Conservation (phyloP, 1,140 invertebrate species). For the Cyclargus thomasi region DNA sequence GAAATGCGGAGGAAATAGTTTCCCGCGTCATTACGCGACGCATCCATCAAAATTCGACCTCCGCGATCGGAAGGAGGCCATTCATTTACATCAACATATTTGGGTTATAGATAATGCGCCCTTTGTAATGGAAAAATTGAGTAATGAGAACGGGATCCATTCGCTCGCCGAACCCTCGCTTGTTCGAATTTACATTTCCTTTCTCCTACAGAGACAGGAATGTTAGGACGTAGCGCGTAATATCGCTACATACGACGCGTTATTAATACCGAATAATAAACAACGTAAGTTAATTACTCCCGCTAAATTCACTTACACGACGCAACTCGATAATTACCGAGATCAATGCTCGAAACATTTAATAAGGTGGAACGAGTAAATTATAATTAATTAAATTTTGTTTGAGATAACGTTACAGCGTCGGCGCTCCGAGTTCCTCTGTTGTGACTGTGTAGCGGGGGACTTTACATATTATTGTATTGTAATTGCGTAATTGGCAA, state of each 20-base stretch:
- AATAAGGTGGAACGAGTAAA: slow-evolving; percentile 4
- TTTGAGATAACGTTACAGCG: slow-evolving; percentile 11
- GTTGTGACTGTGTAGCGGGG: neutral
- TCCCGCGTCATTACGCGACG: slow-evolving; percentile 65
- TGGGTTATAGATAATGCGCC: neutral
- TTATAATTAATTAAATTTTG: slow-evolving; percentile 13
- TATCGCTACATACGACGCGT: too few relatives aligned
- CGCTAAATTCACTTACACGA: neutral
- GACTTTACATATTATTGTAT: neutral
- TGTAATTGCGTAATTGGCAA: neutral
- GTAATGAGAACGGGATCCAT: neutral
- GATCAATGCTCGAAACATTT: neutral
- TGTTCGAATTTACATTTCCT: neutral
- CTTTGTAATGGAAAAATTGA: slow-evolving; percentile 11
- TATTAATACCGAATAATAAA: neutral
- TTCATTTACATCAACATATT: slow-evolving; percentile 20
- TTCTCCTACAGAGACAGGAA: neutral
- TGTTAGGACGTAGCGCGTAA: neutral
- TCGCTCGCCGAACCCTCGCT: neutral
- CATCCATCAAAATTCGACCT: slow-evolving; percentile 63
- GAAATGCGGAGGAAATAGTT: slow-evolving; percentile 73
- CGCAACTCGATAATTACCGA: neutral
- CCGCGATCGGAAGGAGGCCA: slow-evolving; percentile 26
- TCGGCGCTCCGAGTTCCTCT: neutral
- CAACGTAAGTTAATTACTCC: slow-evolving; percentile 1